Evolutionary conservation across 2,888 invertebrate species (phyloP), one percentile per base, ranked within the genome.

Genomic region (Cantharis nigra): DNA sequence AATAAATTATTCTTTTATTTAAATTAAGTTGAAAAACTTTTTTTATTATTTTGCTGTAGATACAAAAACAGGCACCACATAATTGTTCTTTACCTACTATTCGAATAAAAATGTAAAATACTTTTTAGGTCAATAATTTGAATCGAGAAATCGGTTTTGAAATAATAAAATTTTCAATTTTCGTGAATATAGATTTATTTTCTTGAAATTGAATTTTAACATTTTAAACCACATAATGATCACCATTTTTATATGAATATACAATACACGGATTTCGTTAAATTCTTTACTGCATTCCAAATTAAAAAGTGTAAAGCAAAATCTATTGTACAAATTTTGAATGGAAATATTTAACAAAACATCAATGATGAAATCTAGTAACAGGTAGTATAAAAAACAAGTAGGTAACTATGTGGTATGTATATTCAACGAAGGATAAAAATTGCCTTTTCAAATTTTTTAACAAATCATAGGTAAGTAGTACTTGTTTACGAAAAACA

Each of bases 311-410:
- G 7, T 20, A 67, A 67, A 26, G 65, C 13, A 67, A 20, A 13
- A 67, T 67, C 65, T 13, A 23, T 67, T 67, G 18, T 67, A 67
- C 9, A 67, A n/a, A 26, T 67, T 67, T n/a, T 73, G 67, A 73
- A 73, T 73, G 62, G 23, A 64, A 20, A 20, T 23, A 73, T 65
- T 73, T 73, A 63, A 73, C 72, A 73, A 73, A 69, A 26, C 69
- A 74, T 74, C 69, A 70, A 30, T 69, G 74, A 69, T 74, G 74
- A 74, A 74, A 74, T 70, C 69, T 63, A 69, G 63, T 70, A 70
- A 70, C 63, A 70, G 63, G 30, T 70, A 70, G 30, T 70, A 64
- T 13, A 23, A 62, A 67, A 69, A 73, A 49, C 49, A 49, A 49
- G n/a, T 69, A 18, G 67, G 67, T 73, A 73, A 49, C 72, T 26